Conservation (phyloP, 2,113 vertebrate genomes). For the Semnornis frantzii region DNA sequence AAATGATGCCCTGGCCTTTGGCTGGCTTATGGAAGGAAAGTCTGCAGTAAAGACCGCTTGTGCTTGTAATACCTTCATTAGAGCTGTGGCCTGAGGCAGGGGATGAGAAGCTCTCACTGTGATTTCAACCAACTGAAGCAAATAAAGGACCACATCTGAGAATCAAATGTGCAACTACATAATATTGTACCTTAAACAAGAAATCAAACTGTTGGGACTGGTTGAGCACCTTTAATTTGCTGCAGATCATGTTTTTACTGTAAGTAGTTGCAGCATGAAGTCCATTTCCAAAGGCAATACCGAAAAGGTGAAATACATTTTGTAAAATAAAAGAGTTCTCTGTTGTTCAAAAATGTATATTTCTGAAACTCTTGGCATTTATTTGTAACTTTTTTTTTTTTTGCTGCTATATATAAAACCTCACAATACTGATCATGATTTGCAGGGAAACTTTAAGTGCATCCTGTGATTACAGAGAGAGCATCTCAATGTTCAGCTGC, state of each 20-base stretch:
- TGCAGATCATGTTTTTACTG: slow-evolving; percentile 76
- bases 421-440: slow-evolving; percentile 72
- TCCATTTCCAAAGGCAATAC: slow-evolving; percentile 72
- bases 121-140: slow-evolving; percentile 80
- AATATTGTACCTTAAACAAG: slow-evolving; percentile 71
- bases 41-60: slow-evolving; percentile 49
- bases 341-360: slow-evolving; percentile 76
- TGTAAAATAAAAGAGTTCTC: slow-evolving; percentile 78
- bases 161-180: slow-evolving; percentile 73
- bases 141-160: slow-evolving; percentile 79
- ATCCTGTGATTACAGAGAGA: slow-evolving; percentile 53
- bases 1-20: slow-evolving; percentile 80
- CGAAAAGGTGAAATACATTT: slow-evolving; percentile 75
- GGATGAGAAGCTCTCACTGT: slow-evolving; percentile 81
- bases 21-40: slow-evolving; percentile 52
- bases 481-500: slow-evolving; percentile 37
- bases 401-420: slow-evolving; percentile 81
- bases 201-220: slow-evolving; percentile 70
- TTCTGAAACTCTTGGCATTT: slow-evolving; percentile 67
- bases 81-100: slow-evolving; percentile 75
- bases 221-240: slow-evolving; percentile 73
- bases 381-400: slow-evolving; percentile 49
- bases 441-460: slow-evolving; percentile 70
- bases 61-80: slow-evolving; percentile 68
- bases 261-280: slow-evolving; percentile 70